Conservation (phyloP, 2,113 vertebrate genomes). For the Cisticola juncidis region DNA sequence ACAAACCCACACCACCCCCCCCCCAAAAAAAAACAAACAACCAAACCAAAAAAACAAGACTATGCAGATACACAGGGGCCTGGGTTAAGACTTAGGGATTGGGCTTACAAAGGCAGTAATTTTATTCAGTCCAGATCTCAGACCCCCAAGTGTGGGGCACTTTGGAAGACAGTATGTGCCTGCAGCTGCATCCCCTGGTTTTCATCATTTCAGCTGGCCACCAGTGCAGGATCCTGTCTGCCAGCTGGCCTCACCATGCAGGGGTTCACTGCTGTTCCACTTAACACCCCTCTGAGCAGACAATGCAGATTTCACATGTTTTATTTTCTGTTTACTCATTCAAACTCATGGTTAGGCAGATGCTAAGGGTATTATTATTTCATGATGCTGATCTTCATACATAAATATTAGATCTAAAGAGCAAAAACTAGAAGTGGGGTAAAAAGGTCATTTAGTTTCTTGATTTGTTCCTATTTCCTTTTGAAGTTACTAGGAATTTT, state of each 20-base stretch:
- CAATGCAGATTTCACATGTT: background rate
- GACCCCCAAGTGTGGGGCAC: rapidly evolving
- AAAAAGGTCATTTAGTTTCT: background rate
- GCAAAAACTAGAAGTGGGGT: background rate
- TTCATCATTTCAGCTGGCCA: rapidly evolving
- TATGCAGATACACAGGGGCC: background rate
- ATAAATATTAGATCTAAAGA: background rate
- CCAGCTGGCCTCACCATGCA: rapidly evolving
- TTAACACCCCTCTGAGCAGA: background rate
- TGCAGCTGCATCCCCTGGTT: background rate
- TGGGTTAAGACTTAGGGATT: background rate
- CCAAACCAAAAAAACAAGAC: no score
- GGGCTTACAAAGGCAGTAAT: background rate
- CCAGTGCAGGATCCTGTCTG: background rate
- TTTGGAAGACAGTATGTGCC: background rate
- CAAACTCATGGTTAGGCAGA: background rate
- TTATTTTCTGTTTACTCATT: background rate
- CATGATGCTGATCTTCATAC: background rate
- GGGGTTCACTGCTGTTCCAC: background rate
- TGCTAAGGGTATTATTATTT: background rate
- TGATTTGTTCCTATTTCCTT: background rate
- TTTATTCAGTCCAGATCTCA: background rate
- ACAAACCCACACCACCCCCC: background rate
- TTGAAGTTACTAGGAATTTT: background rate
- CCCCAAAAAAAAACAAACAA: background rate